phyloP scores from a whole-genome alignment of 2,888 invertebrate genomes.

The Leptopilina syphax region DNA sequence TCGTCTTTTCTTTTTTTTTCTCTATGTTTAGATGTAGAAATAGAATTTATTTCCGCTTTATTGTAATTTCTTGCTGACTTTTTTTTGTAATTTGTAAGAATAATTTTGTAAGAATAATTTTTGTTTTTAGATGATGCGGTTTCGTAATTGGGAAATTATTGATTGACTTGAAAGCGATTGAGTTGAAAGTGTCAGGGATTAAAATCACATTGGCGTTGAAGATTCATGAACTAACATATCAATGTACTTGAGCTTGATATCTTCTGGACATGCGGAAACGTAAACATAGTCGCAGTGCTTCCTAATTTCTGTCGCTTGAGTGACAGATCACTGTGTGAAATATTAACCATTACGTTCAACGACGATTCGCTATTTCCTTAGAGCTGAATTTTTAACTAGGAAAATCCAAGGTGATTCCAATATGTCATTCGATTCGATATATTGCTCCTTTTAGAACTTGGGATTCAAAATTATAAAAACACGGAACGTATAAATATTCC shows the following conservation, averaged over 20 bases:
- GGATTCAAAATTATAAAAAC: too few relatives aligned
- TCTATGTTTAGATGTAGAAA: neutral
- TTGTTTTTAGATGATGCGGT: too few relatives aligned
- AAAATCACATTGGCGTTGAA: constrained; percentile 46
- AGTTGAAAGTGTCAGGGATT: constrained; percentile 41
- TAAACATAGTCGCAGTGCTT: constrained; percentile 18
- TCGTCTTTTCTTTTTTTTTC: neutral
- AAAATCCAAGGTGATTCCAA: too few relatives aligned
- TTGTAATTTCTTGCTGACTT: too few relatives aligned
- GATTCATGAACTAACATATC: constrained; percentile 14
- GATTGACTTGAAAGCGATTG: too few relatives aligned
- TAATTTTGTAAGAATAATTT: too few relatives aligned
- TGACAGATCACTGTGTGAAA: constrained; percentile 21
- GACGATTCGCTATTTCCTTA: constrained; percentile 16
- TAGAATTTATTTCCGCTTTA: too few relatives aligned
- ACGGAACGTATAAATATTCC: too few relatives aligned
- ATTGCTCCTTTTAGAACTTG: too few relatives aligned
- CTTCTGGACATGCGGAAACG: constrained; percentile 35
- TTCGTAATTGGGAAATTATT: too few relatives aligned
- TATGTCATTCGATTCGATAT: too few relatives aligned
- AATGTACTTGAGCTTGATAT: constrained; percentile 28
- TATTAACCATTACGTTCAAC: constrained; percentile 13
- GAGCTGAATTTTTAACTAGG: neutral
- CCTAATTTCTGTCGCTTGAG: constrained; percentile 24
- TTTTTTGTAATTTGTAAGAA: too few relatives aligned